Evolutionary conservation across 2,113 vertebrate genomes (phyloP).

Genomic region (Todiramphus chloris): DNA sequence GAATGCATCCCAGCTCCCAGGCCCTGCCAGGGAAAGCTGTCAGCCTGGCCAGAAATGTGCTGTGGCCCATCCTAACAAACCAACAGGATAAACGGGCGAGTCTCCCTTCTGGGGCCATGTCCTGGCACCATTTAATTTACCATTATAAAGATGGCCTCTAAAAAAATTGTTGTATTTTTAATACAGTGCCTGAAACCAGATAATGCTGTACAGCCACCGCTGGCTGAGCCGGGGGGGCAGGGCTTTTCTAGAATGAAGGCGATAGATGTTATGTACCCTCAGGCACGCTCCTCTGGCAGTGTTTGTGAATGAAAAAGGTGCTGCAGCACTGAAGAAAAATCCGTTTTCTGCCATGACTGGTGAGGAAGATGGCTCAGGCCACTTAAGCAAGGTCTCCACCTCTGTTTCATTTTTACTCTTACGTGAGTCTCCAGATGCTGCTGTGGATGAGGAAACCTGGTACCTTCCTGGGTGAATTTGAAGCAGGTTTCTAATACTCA

Average conservation of each 20-base stretch:
- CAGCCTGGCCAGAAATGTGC: not conserved
- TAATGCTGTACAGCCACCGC: not conserved
- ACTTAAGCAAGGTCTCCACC: not conserved
- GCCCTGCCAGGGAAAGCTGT: not conserved
- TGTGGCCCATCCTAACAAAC: not conserved
- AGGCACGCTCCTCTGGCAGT: not conserved
- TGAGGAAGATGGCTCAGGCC: not conserved
- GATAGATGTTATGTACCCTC: not conserved
- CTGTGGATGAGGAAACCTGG: not conserved
- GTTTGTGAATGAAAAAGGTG: not conserved
- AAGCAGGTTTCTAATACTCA: not conserved
- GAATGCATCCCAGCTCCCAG: accelerated
- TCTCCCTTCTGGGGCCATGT: not conserved
- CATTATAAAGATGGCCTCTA: not conserved
- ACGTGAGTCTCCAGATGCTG: not conserved
- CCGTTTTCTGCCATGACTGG: not conserved
- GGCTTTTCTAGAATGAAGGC: not conserved
- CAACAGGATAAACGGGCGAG: accelerated
- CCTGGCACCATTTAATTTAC: not conserved
- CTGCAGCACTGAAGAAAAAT: not conserved
- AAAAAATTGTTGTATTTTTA: not conserved
- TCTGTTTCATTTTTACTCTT: not conserved
- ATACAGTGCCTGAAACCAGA: not conserved
- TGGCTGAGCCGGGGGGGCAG: not conserved
- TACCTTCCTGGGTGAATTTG: not conserved